Conservation (phyloP, 2,113 vertebrate genomes). For the Cisticola juncidis region DNA sequence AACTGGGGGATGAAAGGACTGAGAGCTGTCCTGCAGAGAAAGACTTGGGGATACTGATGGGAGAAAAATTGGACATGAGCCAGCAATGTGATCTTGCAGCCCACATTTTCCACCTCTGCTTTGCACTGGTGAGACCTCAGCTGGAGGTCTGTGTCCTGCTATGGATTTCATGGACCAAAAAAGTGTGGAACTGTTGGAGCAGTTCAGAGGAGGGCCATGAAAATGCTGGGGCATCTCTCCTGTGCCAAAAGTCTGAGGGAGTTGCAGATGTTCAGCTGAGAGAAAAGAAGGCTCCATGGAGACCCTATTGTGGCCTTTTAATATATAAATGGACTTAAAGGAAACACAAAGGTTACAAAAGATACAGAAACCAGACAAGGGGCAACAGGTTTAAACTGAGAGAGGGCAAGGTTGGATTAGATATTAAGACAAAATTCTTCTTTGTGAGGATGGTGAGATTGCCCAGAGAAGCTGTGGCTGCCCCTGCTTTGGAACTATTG, state of each 20-base stretch:
- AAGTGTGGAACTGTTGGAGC: neutral
- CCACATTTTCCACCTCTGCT: neutral
- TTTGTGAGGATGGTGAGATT: neutral
- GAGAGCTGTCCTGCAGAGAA: neutral
- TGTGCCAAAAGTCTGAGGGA: neutral
- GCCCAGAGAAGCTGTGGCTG: neutral
- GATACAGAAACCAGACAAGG: neutral
- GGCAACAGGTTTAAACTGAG: neutral
- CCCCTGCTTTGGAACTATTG: neutral
- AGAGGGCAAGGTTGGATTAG: neutral
- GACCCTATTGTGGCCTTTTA: neutral
- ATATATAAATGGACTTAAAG: neutral
- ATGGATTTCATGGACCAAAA: neutral
- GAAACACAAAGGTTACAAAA: neutral
- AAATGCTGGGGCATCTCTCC: neutral
- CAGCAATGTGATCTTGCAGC: neutral
- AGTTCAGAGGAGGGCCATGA: neutral
- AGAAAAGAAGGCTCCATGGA: neutral
- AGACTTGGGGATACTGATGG: neutral
- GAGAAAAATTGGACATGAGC: neutral
- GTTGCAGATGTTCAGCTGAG: neutral
- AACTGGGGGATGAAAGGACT: neutral
- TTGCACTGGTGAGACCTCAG: neutral
- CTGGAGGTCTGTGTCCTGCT: neutral
- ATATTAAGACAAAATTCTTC: neutral